Evolutionary conservation across 1,140 invertebrate species (phyloP).

Genomic region (Drosophila arizonae): DNA sequence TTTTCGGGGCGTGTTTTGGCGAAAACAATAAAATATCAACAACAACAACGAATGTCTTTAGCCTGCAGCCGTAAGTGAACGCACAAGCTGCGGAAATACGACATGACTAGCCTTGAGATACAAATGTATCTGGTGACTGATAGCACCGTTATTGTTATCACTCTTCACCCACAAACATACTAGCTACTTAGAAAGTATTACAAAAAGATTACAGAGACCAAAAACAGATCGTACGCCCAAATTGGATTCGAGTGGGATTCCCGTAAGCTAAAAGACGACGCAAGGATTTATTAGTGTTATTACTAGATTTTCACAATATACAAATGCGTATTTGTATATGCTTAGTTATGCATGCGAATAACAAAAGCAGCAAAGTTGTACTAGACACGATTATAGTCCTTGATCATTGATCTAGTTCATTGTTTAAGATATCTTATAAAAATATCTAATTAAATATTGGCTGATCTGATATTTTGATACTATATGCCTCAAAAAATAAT

Average conservation of each 20-base stretch:
- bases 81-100: slow-evolving; percentile 43
- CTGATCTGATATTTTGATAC: too few species aligned
- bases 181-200: background rate
- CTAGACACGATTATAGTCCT: too few species aligned
- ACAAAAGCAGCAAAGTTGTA: too few species aligned
- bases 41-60: background rate
- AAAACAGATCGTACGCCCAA: background rate
- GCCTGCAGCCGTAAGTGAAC: slow-evolving; percentile 42
- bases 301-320: too few species aligned
- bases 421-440: too few species aligned
- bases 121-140: slow-evolving; percentile 52
- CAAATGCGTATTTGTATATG: too few species aligned
- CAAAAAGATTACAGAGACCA: background rate
- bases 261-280: background rate
- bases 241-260: background rate
- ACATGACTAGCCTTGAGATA: slow-evolving; percentile 52
- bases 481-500: too few species aligned
- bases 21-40: slow-evolving; percentile 3
- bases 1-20: slow-evolving; percentile 21
- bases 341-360: too few species aligned
- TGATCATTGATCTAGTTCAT: too few species aligned
- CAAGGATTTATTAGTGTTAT: background rate
- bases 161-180: slow-evolving; percentile 20
- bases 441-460: too few species aligned
- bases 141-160: slow-evolving; percentile 53